These are phyloP conservation scores for Cryptocephalus primarius DNA, from an alignment of 2,888 invertebrate species.

Conservation along the genomic window DNA sequence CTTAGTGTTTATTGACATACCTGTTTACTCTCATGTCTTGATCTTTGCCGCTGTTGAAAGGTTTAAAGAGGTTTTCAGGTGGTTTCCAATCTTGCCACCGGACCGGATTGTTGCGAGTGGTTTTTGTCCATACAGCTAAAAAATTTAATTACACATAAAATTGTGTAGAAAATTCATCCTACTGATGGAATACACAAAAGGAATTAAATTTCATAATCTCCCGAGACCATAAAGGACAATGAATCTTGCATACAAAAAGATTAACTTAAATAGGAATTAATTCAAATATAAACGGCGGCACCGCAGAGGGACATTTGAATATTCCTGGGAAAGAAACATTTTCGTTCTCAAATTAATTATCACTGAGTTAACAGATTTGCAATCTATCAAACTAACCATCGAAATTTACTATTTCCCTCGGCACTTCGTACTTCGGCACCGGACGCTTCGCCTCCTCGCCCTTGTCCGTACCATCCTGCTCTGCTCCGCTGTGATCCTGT, in stretches of 20 bases:
- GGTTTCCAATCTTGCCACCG: slow-evolving; percentile 32
- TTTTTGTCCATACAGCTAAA: neutral
- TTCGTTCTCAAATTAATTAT: too few species aligned
- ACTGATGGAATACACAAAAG: too few species aligned
- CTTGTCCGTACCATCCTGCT: slow-evolving; percentile 5
- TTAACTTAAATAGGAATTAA: too few species aligned
- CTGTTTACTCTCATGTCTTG: slow-evolving; percentile 35
- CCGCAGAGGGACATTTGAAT: too few species aligned
- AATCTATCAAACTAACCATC: slow-evolving; percentile 20
- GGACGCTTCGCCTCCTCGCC: slow-evolving; percentile 19
- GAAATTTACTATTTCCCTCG: slow-evolving; percentile 1
- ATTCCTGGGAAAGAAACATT: too few species aligned
- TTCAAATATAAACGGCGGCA: too few species aligned
- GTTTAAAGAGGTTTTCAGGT: slow-evolving; percentile 20
- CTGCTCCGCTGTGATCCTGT: slow-evolving; percentile 4
- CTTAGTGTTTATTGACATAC: slow-evolving; percentile 8
- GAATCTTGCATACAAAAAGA: too few species aligned
- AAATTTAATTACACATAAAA: neutral
- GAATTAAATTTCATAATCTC: too few species aligned
- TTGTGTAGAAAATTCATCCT: neutral
- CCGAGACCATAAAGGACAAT: too few species aligned
- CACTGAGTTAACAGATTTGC: too few species aligned
- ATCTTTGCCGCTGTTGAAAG: slow-evolving; percentile 29
- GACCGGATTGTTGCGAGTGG: slow-evolving; percentile 23
- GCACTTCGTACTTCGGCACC: slow-evolving; percentile 18